phyloP scores from a whole-genome alignment of 2,888 invertebrate species.

The Gonocerus acuteangulatus region DNA sequence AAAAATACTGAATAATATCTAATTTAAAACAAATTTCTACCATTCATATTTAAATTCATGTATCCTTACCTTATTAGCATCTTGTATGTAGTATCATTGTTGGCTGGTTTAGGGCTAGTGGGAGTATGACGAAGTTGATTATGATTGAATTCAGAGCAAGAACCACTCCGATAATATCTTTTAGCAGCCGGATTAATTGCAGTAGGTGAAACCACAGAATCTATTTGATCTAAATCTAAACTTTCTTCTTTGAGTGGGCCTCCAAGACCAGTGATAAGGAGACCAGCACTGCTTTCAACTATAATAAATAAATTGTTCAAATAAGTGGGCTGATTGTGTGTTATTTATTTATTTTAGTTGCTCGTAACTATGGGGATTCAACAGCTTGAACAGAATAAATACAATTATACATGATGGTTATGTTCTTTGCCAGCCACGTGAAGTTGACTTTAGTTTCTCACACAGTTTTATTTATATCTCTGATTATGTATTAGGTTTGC shows the following conservation, averaged over 20 bases:
- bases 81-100: slow-evolving; percentile 38
- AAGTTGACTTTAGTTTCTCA: no score
- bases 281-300: slow-evolving; percentile 48
- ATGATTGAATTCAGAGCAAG: slow-evolving; percentile 37
- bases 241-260: slow-evolving; percentile 32
- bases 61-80: slow-evolving; percentile 38
- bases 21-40: no score
- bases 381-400: no score
- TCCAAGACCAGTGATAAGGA: slow-evolving; percentile 48
- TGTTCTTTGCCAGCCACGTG: no score
- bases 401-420: no score
- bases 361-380: no score
- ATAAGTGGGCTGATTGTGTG: no score
- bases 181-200: slow-evolving; percentile 14
- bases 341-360: no score
- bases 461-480: no score
- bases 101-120: slow-evolving; percentile 38
- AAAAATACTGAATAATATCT: no score
- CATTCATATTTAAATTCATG: neutral
- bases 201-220: slow-evolving; percentile 22
- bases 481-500: no score
- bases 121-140: slow-evolving; percentile 35
- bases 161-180: slow-evolving; percentile 37
- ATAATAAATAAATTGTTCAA: slow-evolving; percentile 26
- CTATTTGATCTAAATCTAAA: slow-evolving; percentile 31